phyloP scores from a whole-genome alignment of 2,888 invertebrate genomes.

The Rhamnusium bicolor region DNA sequence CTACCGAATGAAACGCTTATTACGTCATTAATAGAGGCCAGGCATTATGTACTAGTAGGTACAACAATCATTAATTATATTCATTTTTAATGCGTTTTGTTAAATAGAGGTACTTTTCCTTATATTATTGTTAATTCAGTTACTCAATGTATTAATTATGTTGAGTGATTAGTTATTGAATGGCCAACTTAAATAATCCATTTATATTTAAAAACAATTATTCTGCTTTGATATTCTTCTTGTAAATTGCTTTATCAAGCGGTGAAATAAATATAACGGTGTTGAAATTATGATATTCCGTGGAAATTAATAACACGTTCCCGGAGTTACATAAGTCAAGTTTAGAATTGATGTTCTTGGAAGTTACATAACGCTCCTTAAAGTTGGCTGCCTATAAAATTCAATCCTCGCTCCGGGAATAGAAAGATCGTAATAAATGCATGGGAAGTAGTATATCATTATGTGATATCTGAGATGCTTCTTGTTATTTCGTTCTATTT shows the following conservation, averaged over 20 bases:
- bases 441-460: conserved; percentile 18
- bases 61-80: no score
- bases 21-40: no score
- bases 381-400: conserved; percentile 14
- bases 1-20: no score
- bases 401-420: conserved; percentile 15
- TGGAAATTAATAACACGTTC: conserved; percentile 18
- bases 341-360: conserved; percentile 27
- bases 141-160: no score
- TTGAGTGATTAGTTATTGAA: no score
- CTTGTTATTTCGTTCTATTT: conserved; percentile 9
- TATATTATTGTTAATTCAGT: no score
- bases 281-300: conserved; percentile 7
- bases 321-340: conserved; percentile 20
- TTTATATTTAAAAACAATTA: not conserved
- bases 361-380: conserved; percentile 21
- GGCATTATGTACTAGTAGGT: no score
- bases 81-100: no score
- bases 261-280: not conserved
- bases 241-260: not conserved
- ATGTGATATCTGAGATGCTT: conserved; percentile 17
- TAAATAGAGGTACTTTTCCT: no score
- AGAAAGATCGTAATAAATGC: conserved; percentile 17
- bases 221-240: not conserved
- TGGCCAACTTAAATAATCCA: not conserved